Evolutionary conservation across 2,113 vertebrate species (phyloP).

Genomic region (Raja brachyura): DNA sequence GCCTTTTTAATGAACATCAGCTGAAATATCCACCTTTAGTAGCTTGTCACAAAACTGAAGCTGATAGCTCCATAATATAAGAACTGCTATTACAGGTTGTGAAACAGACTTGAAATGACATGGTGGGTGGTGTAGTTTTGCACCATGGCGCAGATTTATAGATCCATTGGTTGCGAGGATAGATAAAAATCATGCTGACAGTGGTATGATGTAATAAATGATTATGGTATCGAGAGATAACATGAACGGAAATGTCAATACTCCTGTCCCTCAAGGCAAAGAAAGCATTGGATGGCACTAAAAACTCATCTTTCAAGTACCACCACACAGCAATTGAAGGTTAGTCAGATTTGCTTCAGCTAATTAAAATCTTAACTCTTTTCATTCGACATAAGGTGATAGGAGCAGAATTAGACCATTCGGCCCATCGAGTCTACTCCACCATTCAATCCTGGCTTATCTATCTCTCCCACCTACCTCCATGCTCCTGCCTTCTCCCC

Average conservation of each 20-base stretch:
- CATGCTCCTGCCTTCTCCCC: too few relatives aligned
- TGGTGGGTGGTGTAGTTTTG: background rate
- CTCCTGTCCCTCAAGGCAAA: background rate
- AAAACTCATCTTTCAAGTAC: background rate
- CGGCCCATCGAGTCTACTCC: too few relatives aligned
- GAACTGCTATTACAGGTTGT: background rate
- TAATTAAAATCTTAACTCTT: background rate
- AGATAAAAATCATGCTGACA: constrained; percentile 21
- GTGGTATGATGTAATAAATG: background rate
- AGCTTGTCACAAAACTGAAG: background rate
- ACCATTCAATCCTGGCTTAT: too few relatives aligned
- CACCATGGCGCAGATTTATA: constrained; percentile 11
- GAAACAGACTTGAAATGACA: background rate
- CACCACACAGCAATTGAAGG: background rate
- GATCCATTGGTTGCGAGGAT: constrained; percentile 9
- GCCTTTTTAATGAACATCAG: background rate
- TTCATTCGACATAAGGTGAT: too few relatives aligned
- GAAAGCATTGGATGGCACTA: background rate
- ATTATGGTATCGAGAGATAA: background rate
- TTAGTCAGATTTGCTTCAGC: background rate
- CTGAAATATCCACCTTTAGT: background rate
- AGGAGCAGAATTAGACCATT: too few relatives aligned
- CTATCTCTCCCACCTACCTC: too few relatives aligned
- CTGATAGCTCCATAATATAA: constrained; percentile 3
- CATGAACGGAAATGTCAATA: constrained; percentile 27